Conservation (phyloP, 92 coral and sea anemone species). For the Isaurus tuberculatus region DNA sequence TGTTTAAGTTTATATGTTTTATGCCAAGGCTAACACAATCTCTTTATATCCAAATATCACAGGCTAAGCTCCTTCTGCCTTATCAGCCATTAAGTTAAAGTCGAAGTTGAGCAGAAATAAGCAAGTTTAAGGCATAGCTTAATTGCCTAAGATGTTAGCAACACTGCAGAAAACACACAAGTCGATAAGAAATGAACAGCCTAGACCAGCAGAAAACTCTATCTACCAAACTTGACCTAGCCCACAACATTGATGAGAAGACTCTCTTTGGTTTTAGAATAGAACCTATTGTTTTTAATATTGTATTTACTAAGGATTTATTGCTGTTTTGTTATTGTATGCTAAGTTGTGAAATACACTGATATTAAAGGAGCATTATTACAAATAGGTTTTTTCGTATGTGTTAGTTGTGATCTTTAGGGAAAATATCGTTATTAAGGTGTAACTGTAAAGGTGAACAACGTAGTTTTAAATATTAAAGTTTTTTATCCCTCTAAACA, state of each 20-base stretch:
- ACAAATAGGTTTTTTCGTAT: not conserved
- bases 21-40: not conserved
- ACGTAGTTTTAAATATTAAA: too few relatives aligned
- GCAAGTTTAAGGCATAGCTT: constrained; percentile 46
- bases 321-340: not conserved
- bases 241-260: constrained; percentile 31
- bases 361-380: not conserved
- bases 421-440: too few relatives aligned
- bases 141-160: constrained; percentile 39
- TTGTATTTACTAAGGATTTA: not conserved
- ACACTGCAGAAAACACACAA: constrained; percentile 11
- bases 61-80: constrained; percentile 32
- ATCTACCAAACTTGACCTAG: constrained; percentile 22
- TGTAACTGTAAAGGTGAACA: too few relatives aligned
- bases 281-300: not conserved
- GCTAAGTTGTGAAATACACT: not conserved
- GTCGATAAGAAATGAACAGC: constrained; percentile 35
- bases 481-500: too few relatives aligned
- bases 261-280: constrained; percentile 4
- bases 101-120: constrained; percentile 37
- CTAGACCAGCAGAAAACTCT: constrained; percentile 14
- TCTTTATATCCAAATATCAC: constrained; percentile 10
- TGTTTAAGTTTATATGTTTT: not conserved
- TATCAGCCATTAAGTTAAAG: constrained; percentile 34
- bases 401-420: too few relatives aligned